Evolutionary conservation across 2,888 invertebrate genomes (phyloP).

Genomic region (Andrena praecox): DNA sequence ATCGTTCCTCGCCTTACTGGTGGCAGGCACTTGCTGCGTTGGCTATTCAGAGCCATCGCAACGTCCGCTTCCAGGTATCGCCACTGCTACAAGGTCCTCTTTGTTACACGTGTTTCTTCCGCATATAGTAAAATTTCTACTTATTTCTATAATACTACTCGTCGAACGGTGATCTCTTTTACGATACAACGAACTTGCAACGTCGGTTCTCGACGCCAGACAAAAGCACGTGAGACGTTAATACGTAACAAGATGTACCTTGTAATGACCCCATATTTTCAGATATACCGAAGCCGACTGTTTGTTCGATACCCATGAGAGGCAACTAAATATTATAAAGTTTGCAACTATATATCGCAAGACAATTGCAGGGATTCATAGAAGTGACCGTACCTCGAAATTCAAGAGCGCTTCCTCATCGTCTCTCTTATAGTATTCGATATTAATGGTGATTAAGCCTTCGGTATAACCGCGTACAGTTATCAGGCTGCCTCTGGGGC

Average conservation of each 20-base stretch:
- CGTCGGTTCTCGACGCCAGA: constrained; percentile 11
- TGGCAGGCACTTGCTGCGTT: constrained; percentile 92
- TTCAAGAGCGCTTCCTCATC: constrained; percentile 90
- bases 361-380: constrained; percentile 25
- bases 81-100: constrained; percentile 84
- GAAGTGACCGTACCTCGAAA: constrained; percentile 89
- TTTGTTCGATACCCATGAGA: constrained; percentile 16
- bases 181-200: constrained; percentile 30
- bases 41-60: constrained; percentile 90
- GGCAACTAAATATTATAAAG: constrained; percentile 52
- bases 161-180: constrained; percentile 44
- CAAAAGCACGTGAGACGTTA: constrained; percentile 1
- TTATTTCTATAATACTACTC: constrained; percentile 57
- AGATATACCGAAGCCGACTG: constrained; percentile 54
- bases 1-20: constrained; percentile 93
- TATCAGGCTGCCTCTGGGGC: constrained; percentile 90
- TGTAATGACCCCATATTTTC: constrained; percentile 55
- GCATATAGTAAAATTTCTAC: constrained; percentile 60
- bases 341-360: constrained; percentile 47
- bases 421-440: constrained; percentile 93
- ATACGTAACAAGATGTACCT: constrained; percentile 57
- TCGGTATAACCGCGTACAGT: constrained; percentile 91
- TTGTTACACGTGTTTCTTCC: constrained; percentile 77
- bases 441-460: constrained; percentile 92
- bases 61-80: constrained; percentile 91